Evolutionary conservation across 2,888 invertebrate species (phyloP).

Genomic region (Plebejus melissa): DNA sequence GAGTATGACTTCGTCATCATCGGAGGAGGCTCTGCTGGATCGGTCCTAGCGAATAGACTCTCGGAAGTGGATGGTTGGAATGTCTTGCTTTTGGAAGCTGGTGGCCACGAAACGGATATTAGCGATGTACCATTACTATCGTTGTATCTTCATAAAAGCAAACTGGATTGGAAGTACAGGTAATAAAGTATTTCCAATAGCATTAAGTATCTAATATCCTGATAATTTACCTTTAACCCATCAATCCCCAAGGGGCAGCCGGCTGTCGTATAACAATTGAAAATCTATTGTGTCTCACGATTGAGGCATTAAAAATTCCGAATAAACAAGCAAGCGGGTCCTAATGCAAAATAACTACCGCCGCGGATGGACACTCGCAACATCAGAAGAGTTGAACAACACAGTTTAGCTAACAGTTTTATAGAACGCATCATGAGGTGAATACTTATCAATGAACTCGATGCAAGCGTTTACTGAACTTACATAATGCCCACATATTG

Average conservation of each 20-base stretch:
- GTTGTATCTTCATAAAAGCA: slow-evolving; percentile 92
- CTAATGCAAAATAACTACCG: no score
- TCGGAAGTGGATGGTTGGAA: slow-evolving; percentile 89
- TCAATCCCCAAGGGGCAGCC: no score
- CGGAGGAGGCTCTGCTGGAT: slow-evolving; percentile 91
- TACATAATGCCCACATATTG: neutral
- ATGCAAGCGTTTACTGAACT: neutral
- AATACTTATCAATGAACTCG: neutral
- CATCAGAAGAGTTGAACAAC: no score
- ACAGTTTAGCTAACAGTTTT: neutral
- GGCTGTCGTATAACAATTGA: no score
- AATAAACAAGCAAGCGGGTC: no score
- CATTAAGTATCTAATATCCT: no score
- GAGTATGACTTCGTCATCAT: slow-evolving; percentile 91
- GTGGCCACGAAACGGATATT: slow-evolving; percentile 92
- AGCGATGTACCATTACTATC: slow-evolving; percentile 93
- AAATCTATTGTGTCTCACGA: no score
- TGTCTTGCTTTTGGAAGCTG: slow-evolving; percentile 89
- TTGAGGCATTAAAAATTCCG: no score
- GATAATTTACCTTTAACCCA: no score
- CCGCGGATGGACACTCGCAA: no score
- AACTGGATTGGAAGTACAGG: slow-evolving; percentile 94
- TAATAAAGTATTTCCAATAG: slow-evolving; percentile 46
- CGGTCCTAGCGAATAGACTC: slow-evolving; percentile 89
- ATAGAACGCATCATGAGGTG: slow-evolving; percentile 6